These are phyloP conservation scores for Corythornis vintsioides DNA, from an alignment of 2,113 vertebrate genomes.

Conservation along the genomic window DNA sequence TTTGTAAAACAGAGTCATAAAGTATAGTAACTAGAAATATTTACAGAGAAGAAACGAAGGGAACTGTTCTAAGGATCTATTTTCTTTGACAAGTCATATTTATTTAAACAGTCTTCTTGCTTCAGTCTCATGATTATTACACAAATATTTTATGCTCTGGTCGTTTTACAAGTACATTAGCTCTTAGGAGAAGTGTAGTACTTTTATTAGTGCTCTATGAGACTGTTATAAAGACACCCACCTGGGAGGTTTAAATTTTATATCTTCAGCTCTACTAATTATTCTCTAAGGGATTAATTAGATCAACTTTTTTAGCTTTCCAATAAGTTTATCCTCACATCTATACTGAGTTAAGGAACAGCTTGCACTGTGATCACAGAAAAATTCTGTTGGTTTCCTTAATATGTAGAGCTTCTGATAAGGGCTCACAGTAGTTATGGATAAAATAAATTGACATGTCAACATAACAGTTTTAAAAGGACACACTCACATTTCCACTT, in stretches of 20 bases:
- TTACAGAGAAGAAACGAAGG: neutral
- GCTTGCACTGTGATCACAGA: constrained; percentile 13
- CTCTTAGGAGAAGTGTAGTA: constrained; percentile 47
- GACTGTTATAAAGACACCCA: constrained; percentile 35
- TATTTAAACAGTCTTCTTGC: constrained; percentile 45
- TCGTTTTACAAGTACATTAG: constrained; percentile 50
- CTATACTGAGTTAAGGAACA: constrained; percentile 40
- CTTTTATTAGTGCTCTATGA: constrained; percentile 56
- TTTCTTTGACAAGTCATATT: constrained; percentile 29
- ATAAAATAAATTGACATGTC: neutral
- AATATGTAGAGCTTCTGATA: constrained; percentile 24
- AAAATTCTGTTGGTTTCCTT: constrained; percentile 40
- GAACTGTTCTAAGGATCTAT: neutral
- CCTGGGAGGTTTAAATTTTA: constrained; percentile 64
- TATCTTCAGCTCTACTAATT: constrained; percentile 63
- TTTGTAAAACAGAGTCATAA: constrained; percentile 8
- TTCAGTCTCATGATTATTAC: constrained; percentile 38
- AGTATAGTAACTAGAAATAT: neutral
- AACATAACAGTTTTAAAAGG: neutral
- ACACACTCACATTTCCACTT: neutral
- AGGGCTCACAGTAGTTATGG: neutral
- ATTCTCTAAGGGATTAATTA: constrained; percentile 79
- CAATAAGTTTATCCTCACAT: constrained; percentile 46
- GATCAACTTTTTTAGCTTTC: constrained; percentile 54
- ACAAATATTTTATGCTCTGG: constrained; percentile 56